Evolutionary conservation across 2,797 vertebrate genomes (phyloP).

Genomic region (Pterois miles): DNA sequence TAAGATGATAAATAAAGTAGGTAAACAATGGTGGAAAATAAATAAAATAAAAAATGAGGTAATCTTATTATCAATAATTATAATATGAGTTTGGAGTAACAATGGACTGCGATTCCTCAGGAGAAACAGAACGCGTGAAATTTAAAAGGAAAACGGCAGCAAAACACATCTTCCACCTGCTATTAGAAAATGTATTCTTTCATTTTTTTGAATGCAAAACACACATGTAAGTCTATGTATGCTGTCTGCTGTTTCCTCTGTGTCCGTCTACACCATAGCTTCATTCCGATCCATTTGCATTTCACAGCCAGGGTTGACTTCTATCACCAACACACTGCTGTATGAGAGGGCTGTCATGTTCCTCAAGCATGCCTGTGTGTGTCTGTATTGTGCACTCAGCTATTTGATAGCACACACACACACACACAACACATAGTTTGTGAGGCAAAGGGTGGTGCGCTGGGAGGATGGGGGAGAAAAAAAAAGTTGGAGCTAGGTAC

Average conservation of each 20-base stretch:
- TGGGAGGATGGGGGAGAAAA: not conserved
- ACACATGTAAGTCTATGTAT: constrained; percentile 45
- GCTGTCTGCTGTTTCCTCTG: constrained; percentile 49
- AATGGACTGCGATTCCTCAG: not conserved
- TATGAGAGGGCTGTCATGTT: constrained; percentile 73
- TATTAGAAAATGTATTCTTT: constrained; percentile 43
- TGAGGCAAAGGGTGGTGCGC: not conserved
- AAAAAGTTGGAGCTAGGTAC: constrained; percentile 51
- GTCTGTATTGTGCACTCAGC: constrained; percentile 23
- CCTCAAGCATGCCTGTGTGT: constrained; percentile 39
- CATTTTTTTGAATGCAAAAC: constrained; percentile 32
- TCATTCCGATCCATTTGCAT: constrained; percentile 69
- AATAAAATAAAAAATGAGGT: not conserved
- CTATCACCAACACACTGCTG: constrained; percentile 64
- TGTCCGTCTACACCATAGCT: constrained; percentile 43
- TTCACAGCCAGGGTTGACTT: constrained; percentile 68
- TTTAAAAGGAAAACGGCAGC: not conserved
- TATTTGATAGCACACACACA: constrained; percentile 42
- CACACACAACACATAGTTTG: constrained; percentile 24
- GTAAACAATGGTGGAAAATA: not conserved
- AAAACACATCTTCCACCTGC: not conserved
- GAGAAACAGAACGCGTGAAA: not conserved
- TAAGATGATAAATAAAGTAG: not conserved
- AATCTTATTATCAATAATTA: not conserved
- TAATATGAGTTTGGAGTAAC: not conserved